These are phyloP conservation scores for Zygothrica quintamaculata DNA, from an alignment of 2,888 invertebrate species.

Conservation along the genomic window DNA sequence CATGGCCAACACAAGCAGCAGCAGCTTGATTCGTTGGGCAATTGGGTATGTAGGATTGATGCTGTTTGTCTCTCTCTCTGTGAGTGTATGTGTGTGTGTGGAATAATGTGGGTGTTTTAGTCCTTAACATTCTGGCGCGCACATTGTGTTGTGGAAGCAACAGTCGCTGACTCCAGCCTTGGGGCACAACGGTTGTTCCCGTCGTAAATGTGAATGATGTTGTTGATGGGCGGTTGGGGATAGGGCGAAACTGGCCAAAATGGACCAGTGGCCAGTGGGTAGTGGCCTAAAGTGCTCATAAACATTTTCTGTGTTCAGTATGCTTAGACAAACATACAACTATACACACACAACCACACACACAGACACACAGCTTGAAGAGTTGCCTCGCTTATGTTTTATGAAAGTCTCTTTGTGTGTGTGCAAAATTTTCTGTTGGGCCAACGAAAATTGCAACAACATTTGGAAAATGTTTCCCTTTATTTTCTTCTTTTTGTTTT, in stretches of 20 bases:
- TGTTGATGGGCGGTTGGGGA: slow-evolving; percentile 68
- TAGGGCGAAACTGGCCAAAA: slow-evolving; percentile 50
- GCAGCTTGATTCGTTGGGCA: slow-evolving; percentile 14
- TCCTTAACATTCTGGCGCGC: not conserved
- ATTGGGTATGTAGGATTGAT: not conserved
- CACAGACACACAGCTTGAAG: slow-evolving; percentile 1
- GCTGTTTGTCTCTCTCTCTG: not conserved
- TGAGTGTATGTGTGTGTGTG: not conserved
- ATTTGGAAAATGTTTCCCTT: slow-evolving; percentile 45
- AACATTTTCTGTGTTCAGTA: slow-evolving; percentile 62
- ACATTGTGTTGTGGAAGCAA: slow-evolving; percentile 56
- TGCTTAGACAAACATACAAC: slow-evolving; percentile 5
- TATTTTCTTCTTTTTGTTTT: not conserved
- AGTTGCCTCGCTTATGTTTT: slow-evolving; percentile 51
- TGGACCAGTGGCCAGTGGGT: slow-evolving; percentile 61
- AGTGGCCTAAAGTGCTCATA: slow-evolving; percentile 77
- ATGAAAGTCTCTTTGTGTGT: slow-evolving; percentile 58
- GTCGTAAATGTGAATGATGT: slow-evolving; percentile 78
- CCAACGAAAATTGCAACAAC: slow-evolving; percentile 41
- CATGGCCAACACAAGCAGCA: slow-evolving; percentile 39
- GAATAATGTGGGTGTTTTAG: not conserved
- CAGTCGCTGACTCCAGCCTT: slow-evolving; percentile 45
- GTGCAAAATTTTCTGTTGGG: slow-evolving; percentile 52
- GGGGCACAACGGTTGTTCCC: slow-evolving; percentile 4
- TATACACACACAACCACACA: not conserved